Evolutionary conservation across 1,140 invertebrate species (phyloP).

Genomic region (Saccostrea cuccullata): DNA sequence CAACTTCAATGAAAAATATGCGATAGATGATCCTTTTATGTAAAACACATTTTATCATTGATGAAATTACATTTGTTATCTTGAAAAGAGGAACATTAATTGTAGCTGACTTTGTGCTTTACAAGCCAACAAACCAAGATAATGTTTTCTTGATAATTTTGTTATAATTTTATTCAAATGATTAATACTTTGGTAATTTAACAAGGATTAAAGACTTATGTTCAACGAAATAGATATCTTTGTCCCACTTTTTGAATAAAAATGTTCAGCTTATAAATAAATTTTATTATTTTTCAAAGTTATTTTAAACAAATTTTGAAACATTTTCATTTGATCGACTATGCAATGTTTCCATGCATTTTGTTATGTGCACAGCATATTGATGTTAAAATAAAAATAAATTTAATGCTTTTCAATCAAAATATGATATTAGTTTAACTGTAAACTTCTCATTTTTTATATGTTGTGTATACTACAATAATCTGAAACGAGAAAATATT

Average conservation of each 20-base stretch:
- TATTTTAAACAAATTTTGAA: too few species aligned
- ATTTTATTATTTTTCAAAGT: too few species aligned
- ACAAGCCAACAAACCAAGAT: background rate
- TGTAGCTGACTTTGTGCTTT: background rate
- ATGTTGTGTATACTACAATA: too few species aligned
- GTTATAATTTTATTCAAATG: background rate
- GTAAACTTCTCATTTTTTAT: too few species aligned
- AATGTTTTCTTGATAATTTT: background rate
- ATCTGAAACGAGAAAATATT: background rate
- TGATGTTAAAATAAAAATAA: too few species aligned
- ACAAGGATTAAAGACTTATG: background rate
- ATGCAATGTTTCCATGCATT: too few species aligned
- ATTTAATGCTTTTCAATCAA: too few species aligned
- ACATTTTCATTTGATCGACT: too few species aligned
- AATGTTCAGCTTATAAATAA: too few species aligned
- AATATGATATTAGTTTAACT: too few species aligned
- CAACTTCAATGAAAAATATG: slow-evolving; percentile 1
- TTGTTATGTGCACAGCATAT: too few species aligned
- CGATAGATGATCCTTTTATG: slow-evolving; percentile 33
- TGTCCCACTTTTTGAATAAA: too few species aligned
- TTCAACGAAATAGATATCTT: background rate
- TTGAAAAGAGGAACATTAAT: background rate
- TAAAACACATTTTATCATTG: background rate
- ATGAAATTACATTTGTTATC: slow-evolving; percentile 19
- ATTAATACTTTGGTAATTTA: background rate